Conservation (phyloP, 2,113 vertebrate species). For the Chauna torquata region DNA sequence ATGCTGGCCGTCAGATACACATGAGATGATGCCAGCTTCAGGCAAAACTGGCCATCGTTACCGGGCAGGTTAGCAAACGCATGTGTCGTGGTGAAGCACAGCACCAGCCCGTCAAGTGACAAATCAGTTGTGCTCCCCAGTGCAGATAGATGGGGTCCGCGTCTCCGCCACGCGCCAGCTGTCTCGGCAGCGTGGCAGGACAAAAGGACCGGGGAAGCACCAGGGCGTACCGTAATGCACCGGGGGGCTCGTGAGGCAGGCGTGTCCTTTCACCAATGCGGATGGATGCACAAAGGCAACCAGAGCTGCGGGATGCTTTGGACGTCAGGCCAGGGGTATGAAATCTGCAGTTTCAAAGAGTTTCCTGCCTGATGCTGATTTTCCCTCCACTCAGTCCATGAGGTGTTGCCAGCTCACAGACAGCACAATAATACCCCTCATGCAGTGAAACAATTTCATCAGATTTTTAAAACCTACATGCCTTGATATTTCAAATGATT, state of each 20-base stretch:
- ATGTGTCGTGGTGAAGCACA: neutral
- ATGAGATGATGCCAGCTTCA: neutral
- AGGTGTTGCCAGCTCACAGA: neutral
- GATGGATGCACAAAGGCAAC: neutral
- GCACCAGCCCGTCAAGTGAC: neutral
- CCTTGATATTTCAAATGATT: neutral
- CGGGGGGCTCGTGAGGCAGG: neutral
- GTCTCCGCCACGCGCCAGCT: neutral
- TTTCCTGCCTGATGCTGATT: neutral
- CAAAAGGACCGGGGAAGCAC: neutral
- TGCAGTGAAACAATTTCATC: neutral
- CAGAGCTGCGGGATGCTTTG: neutral
- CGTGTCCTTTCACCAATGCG: neutral
- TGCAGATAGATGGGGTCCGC: neutral
- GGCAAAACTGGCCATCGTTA: neutral
- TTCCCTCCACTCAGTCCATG: neutral
- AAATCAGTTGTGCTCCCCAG: neutral
- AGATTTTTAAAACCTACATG: neutral
- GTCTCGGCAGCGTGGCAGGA: neutral
- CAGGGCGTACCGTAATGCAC: neutral
- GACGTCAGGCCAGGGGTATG: neutral
- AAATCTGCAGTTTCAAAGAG: neutral
- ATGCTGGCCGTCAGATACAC: fast-evolving
- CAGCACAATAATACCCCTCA: neutral
- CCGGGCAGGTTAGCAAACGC: neutral